Evolutionary conservation across 2,113 vertebrate genomes (phyloP).

Genomic region (Aix galericulata): DNA sequence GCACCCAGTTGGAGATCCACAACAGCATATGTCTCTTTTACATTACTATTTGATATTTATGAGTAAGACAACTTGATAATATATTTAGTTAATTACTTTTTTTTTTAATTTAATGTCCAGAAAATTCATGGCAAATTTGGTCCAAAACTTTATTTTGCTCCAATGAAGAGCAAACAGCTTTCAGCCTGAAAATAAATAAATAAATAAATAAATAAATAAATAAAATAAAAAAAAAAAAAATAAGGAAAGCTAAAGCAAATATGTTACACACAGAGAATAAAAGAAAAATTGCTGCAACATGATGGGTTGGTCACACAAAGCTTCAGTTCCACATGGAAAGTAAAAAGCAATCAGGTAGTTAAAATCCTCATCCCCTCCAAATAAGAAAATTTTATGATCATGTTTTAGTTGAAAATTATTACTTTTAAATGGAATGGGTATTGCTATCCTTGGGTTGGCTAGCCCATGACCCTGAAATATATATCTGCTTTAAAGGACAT

Average conservation of each 20-base stretch:
- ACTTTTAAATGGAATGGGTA: neutral
- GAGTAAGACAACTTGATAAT: conserved; percentile 40
- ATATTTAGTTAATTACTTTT: conserved; percentile 41
- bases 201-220: neutral
- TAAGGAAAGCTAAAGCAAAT: neutral
- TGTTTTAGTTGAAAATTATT: neutral
- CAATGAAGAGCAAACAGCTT: neutral
- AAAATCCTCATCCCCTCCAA: neutral
- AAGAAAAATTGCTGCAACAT: neutral
- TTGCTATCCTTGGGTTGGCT: neutral
- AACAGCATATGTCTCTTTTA: conserved; percentile 52
- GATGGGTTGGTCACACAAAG: neutral
- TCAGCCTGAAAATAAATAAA: neutral
- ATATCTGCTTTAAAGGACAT: neutral
- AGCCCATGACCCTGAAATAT: neutral
- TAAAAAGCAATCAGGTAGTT: neutral
- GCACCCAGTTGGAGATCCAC: conserved; percentile 37
- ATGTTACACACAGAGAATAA: neutral
- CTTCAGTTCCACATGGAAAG: neutral
- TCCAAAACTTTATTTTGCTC: neutral
- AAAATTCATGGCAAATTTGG: conserved; percentile 2
- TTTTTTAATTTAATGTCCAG: neutral
- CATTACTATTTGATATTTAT: conserved; percentile 45
- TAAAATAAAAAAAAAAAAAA: neutral
- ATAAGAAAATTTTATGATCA: neutral